These are phyloP conservation scores for Manis javanica DNA, from an alignment of 2,797 vertebrate species.

Conservation along the genomic window DNA sequence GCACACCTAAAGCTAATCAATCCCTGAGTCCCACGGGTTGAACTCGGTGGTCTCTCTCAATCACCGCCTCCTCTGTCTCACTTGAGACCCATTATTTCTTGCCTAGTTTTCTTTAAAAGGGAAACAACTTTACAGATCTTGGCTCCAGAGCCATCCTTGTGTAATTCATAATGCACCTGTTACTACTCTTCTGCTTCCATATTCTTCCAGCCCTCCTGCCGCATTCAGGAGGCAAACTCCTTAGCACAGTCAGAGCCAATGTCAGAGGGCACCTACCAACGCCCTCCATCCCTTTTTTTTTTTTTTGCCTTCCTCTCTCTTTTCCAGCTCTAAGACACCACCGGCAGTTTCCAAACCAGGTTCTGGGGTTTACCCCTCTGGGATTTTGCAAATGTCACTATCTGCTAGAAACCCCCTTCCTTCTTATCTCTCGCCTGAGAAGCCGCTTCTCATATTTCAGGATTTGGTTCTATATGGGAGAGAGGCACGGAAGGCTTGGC, in stretches of 20 bases:
- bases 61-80: not conserved
- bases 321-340: constrained; percentile 36
- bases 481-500: not conserved
- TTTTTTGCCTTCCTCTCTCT: not conserved
- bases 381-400: constrained; percentile 6
- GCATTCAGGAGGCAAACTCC: not conserved
- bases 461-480: not conserved
- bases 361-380: not conserved
- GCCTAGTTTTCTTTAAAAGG: not conserved
- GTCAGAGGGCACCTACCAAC: not conserved
- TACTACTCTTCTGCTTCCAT: not conserved
- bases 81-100: not conserved
- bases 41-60: not conserved
- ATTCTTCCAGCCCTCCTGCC: not conserved
- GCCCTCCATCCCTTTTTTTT: not conserved
- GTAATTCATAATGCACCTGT: not conserved
- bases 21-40: not conserved
- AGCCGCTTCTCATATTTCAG: constrained; percentile 18
- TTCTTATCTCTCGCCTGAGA: not conserved
- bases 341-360: constrained; percentile 10
- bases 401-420: constrained; percentile 21
- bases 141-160: not conserved
- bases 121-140: not conserved
- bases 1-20: not conserved
- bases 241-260: not conserved